Evolutionary conservation across 2,113 vertebrate species (phyloP), one percentile per base, ranked within the genome.

Genomic region (Aegotheles bennettii): DNA sequence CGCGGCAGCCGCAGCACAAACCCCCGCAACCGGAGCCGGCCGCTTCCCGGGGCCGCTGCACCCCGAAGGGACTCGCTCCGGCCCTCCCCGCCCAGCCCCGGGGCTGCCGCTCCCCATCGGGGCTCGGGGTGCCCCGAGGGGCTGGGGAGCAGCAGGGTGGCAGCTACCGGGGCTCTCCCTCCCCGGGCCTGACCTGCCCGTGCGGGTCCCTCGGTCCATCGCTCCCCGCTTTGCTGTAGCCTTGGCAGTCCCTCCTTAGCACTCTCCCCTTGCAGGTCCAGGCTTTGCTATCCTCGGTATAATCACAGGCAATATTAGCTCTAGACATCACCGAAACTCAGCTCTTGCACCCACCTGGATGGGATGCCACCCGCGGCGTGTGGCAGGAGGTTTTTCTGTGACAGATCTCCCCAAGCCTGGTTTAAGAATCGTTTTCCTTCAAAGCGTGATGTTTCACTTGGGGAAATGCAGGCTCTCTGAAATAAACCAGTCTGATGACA

Each of bases 291-390:
- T 13, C 48, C 68, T n/a, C 1, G 36, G 11, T 18, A 24, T 7
- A 23, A 71, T 28, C 48, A 13, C 40, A 1, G 36, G 31, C 40
- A 3, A 0, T 5, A 21, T 6, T 9, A 61, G 53, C 40, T 11
- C 3, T 0, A 16, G 53, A 2, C 45, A 33, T 12, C 84, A 2
- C 64, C 20, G 5, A 77, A 31, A 20, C 23, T 1, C 11, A 24
- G 75, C 14, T 42, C 48, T 40, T n/a, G n/a, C n/a, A 3, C 13
- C 1, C 69, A 10, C 13, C 25, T 2, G 87, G 64, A 18, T 2
- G 29, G 60, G 35, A 6, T 53, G 64, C 21, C 69, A 24, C 35
- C 11, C 13, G 20, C 9, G n/a, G 16, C 3, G 13, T 23, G 43
- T 14, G 60, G 57, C 38, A 26, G 65, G 60, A 70, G 23, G 14